phyloP scores from a whole-genome alignment of 2,797 vertebrate species.

The Acipenser transmontanus region DNA sequence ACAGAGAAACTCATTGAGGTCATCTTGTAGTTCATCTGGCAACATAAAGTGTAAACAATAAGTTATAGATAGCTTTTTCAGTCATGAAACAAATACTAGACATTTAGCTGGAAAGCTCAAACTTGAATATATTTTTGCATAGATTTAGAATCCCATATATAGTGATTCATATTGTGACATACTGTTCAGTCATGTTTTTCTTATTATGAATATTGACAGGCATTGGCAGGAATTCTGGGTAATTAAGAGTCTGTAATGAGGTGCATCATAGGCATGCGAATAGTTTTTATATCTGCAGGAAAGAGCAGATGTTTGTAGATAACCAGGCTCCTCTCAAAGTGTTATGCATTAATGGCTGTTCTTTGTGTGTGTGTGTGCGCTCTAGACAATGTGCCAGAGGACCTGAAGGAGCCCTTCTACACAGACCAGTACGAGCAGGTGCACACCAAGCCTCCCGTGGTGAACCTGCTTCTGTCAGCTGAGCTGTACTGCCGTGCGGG shows the following conservation, averaged over 20 bases:
- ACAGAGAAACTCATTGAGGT: constrained; percentile 46
- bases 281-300: too few species aligned
- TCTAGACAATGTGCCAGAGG: constrained; percentile 83
- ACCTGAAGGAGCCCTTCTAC: constrained; percentile 88
- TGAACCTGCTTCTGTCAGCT: constrained; percentile 82
- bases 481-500: constrained; percentile 92
- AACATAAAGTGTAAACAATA: constrained; percentile 26
- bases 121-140: too few species aligned
- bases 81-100: neutral
- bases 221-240: too few species aligned
- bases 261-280: too few species aligned
- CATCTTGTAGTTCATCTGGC: constrained; percentile 54
- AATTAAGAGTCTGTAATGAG: too few species aligned
- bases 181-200: too few species aligned
- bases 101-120: neutral
- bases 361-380: constrained; percentile 4
- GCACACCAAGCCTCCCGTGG: constrained; percentile 91
- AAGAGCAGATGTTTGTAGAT: too few species aligned
- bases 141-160: too few species aligned
- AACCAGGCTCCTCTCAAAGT: too few species aligned
- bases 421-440: constrained; percentile 97
- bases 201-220: too few species aligned
- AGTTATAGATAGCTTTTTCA: constrained; percentile 12
- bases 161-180: too few species aligned
- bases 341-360: neutral